phyloP scores from a whole-genome alignment of 2,797 vertebrate genomes.

The Poeciliopsis paucimaculata region DNA sequence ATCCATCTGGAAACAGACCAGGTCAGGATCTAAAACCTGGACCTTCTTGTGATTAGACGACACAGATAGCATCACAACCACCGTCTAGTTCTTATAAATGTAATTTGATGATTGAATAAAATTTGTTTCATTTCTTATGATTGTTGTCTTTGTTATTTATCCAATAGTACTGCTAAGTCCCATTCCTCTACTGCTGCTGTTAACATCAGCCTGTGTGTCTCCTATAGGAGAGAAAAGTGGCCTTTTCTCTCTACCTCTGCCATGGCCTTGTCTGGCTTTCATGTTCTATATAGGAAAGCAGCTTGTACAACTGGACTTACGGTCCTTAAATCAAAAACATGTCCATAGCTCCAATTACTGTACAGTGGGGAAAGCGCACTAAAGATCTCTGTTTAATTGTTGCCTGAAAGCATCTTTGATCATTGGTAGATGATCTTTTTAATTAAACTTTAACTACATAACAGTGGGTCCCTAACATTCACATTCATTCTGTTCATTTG shows the following conservation, averaged over 20 bases:
- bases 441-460: neutral
- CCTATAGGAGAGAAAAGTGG: neutral
- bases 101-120: neutral
- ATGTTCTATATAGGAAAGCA: neutral
- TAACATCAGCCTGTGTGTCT: neutral
- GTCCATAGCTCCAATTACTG: neutral
- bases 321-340: neutral
- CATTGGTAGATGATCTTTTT: neutral
- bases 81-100: neutral
- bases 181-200: neutral
- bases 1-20: neutral
- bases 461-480: neutral
- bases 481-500: neutral
- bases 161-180: neutral
- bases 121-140: neutral
- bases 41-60: neutral
- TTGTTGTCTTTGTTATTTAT: neutral
- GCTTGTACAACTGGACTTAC: neutral
- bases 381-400: neutral
- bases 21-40: neutral
- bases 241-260: slow-evolving; percentile 1
- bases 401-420: neutral
- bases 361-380: neutral
- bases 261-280: neutral
- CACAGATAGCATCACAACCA: neutral